Percentiles rank a stretch among this genome's conserved stretches.
phyloP scores from a whole-genome alignment of 2,888 invertebrate species.

The Bugula neritina region DNA sequence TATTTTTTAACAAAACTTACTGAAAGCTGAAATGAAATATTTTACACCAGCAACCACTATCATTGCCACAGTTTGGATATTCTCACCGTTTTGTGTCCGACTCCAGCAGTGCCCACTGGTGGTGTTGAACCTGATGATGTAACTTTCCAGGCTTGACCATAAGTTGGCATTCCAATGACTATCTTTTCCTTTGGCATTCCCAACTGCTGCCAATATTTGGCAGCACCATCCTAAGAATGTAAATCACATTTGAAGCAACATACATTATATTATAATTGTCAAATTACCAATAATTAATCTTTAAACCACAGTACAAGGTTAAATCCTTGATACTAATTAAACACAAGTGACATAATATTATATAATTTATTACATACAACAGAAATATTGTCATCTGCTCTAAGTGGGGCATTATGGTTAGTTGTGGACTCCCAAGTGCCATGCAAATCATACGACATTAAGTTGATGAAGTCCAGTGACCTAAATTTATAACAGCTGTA shows the following conservation, averaged over 20 bases:
- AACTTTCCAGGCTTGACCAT: conserved; percentile 83
- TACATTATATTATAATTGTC: no score
- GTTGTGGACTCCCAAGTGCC: conserved; percentile 30
- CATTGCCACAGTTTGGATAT: no score
- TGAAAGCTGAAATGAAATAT: no score
- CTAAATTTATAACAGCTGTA: no score
- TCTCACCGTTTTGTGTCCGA: conserved; percentile 30
- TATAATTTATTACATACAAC: no score
- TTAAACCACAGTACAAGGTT: no score
- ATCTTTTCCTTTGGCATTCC: conserved; percentile 88
- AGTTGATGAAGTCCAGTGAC: conserved; percentile 29
- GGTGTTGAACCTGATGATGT: conserved; percentile 55
- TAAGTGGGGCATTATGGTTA: conserved; percentile 29
- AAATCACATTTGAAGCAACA: no score
- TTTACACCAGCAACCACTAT: no score
- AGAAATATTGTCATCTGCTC: background rate
- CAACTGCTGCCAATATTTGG: conserved; percentile 56
- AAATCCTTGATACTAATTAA: no score
- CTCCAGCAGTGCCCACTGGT: conserved; percentile 30
- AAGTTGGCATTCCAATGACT: conserved; percentile 88
- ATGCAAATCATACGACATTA: conserved; percentile 31
- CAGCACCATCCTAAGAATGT: conserved; percentile 36
- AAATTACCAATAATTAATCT: no score
- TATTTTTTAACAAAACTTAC: no score
- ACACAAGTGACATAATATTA: no score